Base-by-base conservation (phyloP, 2,113 vertebrate species). In the Brachyistius frenatus region DNA sequence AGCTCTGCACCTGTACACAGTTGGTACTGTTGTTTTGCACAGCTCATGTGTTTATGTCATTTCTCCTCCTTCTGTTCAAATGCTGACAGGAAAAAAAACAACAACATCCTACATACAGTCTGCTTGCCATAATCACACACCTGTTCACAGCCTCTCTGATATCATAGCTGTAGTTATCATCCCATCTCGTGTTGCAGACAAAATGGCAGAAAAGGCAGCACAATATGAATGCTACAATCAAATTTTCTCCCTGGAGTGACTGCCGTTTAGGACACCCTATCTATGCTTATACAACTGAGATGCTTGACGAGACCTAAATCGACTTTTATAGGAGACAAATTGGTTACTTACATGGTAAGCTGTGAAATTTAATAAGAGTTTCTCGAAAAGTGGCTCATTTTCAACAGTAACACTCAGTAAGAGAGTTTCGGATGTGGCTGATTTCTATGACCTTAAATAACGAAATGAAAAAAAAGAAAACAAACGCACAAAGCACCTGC, bases 121-220 rank as follows among this genome's bases (percentile, higher is more conserved):
- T 90, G 90, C 88, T 86, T 76, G 7, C 76, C 75, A 86, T 91
- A 76, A 92, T 85, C 70, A 70, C 16, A 33, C 90, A 93, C 81
- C 91, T 93, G 90, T 73, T 91, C 84, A 11, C 74, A 78, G 78
- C 36, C 14, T 78, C 74, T 81, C 80, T 81, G 81, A 86, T 88
- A 86, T 84, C 82, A 88, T 64, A 79, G 82, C 84, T 63, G 81
- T 65, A 77, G 80, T 88, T 86, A 90, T 83, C 81, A 55, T 74
- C 78, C 65, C 79, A 60, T 83, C 84, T 86, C 39, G 5, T 68
- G 53, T 85, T 84, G 74, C 80, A 61, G 50, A 76, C 41, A 76
- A 84, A 81, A 78, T 64, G 60, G 64, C 61, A 73, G 72, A 50
- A 54, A 66, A 86, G 49, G 58, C 62, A 66, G 44, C 7, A 16